Conservation (phyloP, 2,113 vertebrate genomes). For the Vombatus ursinus region DNA sequence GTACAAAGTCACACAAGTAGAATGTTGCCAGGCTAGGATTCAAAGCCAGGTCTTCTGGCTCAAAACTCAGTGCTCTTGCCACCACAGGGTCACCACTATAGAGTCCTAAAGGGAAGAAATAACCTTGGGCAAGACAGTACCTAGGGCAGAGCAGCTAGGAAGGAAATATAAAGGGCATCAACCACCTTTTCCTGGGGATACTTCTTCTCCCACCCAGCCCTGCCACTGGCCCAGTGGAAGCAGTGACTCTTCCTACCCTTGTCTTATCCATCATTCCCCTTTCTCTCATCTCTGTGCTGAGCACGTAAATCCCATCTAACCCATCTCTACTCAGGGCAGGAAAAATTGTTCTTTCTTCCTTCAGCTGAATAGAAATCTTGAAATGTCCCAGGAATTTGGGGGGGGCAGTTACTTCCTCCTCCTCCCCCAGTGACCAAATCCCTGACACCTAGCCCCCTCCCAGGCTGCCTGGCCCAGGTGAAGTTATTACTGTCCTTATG, state of each 20-base stretch:
- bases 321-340: not conserved
- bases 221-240: not conserved
- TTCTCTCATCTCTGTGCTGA: not conserved
- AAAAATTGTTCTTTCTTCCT: not conserved
- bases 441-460: not conserved
- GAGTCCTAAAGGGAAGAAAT: not conserved
- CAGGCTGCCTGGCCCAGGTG: not conserved
- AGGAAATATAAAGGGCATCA: not conserved
- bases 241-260: not conserved
- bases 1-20: not conserved
- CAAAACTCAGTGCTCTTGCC: not conserved
- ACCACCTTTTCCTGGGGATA: not conserved
- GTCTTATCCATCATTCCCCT: not conserved
- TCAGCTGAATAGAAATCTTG: not conserved
- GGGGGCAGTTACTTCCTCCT: not conserved
- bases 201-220: not conserved
- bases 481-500: not conserved
- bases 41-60: not conserved
- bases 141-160: not conserved
- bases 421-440: not conserved
- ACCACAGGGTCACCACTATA: not conserved
- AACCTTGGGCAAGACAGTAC: not conserved
- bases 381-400: not conserved
- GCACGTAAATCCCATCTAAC: not conserved
- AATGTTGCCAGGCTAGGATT: not conserved